phyloP scores from a whole-genome alignment of 64 coral and sea anemone species.

The Pocillopora damicornis region DNA sequence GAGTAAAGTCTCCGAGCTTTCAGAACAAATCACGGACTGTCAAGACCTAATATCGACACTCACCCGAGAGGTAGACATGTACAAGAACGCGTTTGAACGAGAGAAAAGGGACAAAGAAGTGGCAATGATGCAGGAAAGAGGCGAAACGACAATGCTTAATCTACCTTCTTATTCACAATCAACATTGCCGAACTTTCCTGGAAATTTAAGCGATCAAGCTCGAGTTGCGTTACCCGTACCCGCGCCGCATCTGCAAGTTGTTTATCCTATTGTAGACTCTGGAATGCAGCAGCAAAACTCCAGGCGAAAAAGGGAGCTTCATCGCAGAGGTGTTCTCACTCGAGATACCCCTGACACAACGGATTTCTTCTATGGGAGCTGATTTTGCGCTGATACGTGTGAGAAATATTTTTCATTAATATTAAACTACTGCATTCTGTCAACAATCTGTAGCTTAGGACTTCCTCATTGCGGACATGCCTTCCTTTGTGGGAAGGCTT shows the following conservation, averaged over 20 bases:
- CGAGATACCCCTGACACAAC: constrained; percentile 66
- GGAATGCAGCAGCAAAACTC: constrained; percentile 53
- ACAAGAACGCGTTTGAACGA: constrained; percentile 85
- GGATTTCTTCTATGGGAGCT: constrained; percentile 46
- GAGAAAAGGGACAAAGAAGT: constrained; percentile 83
- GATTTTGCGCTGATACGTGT: constrained; percentile 47
- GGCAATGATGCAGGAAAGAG: constrained; percentile 15
- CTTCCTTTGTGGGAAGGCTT: background rate
- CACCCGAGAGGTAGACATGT: constrained; percentile 72
- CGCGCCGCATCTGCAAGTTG: constrained; percentile 68
- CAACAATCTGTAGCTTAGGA: constrained; percentile 28
- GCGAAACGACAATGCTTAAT: background rate
- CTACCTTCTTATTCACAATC: background rate
- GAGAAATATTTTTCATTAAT: constrained; percentile 10
- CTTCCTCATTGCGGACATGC: constrained; percentile 20
- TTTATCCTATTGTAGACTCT: constrained; percentile 73
- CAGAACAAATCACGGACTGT: constrained; percentile 61
- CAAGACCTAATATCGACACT: constrained; percentile 84
- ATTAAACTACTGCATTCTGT: constrained; percentile 7
- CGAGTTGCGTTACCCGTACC: constrained; percentile 28
- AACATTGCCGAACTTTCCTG: constrained; percentile 22
- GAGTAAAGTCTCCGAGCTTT: constrained; percentile 60
- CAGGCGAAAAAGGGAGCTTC: constrained; percentile 77
- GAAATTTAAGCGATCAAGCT: constrained; percentile 20
- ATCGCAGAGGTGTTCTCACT: constrained; percentile 74